phyloP scores from a whole-genome alignment of 2,113 vertebrate genomes.

The Melozone crissalis region DNA sequence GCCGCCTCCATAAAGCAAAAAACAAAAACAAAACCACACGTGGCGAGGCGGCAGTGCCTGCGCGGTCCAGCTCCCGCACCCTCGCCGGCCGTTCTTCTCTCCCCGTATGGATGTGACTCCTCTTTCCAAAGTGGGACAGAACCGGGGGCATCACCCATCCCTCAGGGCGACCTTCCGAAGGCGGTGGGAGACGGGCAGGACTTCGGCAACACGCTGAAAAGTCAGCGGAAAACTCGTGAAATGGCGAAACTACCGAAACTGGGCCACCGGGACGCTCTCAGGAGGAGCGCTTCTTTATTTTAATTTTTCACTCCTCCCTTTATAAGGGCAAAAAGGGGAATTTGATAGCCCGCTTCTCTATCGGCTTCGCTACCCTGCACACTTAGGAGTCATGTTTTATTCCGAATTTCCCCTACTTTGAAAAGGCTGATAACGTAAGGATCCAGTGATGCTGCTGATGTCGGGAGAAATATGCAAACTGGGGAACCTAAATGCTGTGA shows the following conservation, averaged over 20 bases:
- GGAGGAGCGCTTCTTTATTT: fast-evolving
- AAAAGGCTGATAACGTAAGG: slow-evolving; percentile 56
- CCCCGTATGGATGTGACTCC: fast-evolving
- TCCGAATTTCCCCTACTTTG: slow-evolving; percentile 33
- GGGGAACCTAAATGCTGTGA: slow-evolving; percentile 77
- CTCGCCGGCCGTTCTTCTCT: background rate
- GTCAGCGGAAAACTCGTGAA: background rate
- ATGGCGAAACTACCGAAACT: background rate
- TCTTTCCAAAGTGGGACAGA: background rate
- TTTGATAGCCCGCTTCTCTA: background rate
- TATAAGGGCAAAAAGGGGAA: background rate
- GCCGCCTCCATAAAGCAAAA: background rate
- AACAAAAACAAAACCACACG: background rate
- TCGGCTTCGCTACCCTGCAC: background rate
- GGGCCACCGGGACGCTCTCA: background rate
- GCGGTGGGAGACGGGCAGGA: no score
- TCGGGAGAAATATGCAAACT: slow-evolving; percentile 76
- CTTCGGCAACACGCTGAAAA: background rate
- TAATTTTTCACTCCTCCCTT: no score
- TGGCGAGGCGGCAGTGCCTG: no score
- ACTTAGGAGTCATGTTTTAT: slow-evolving; percentile 7
- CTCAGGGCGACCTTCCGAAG: background rate
- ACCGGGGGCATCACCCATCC: background rate
- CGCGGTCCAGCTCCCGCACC: background rate
- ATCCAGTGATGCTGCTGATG: slow-evolving; percentile 44